A percentile compares a stretch with the other conserved stretches of the same genome.
Evolutionary conservation across 2,113 vertebrate genomes (phyloP).

Genomic region (Phrynocephalus versicolor): DNA sequence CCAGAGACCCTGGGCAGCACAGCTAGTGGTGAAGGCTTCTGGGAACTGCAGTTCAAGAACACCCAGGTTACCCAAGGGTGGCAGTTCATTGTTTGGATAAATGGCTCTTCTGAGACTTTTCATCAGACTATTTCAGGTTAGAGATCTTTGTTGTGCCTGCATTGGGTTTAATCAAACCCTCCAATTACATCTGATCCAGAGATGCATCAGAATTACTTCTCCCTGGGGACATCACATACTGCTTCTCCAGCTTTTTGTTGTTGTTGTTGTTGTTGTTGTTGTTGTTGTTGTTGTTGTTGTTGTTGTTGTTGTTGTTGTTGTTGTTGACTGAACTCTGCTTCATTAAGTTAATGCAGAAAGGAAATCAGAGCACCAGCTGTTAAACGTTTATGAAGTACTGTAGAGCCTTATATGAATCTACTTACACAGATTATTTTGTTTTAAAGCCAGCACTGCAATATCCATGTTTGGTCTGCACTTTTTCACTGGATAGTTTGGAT

Average conservation of each 20-base stretch:
- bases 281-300: too few species aligned
- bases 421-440: not conserved
- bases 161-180: not conserved
- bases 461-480: not conserved
- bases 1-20: too few species aligned
- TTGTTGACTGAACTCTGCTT: too few species aligned
- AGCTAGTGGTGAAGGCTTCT: too few species aligned
- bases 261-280: too few species aligned
- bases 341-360: too few species aligned
- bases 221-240: not conserved
- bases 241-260: not conserved
- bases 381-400: not conserved
- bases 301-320: too few species aligned
- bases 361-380: not conserved
- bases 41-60: too few species aligned
- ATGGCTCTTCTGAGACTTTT: not conserved
- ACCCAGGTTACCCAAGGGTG: too few species aligned
- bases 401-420: not conserved
- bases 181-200: not conserved
- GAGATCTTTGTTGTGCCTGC: not conserved
- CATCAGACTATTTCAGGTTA: not conserved
- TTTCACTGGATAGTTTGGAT: not conserved
- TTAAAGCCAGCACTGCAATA: not conserved
- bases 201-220: not conserved
- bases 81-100: not conserved